Base-by-base conservation (phyloP, 2,888 invertebrate species). In the Lissocephala sabroskyi region DNA sequence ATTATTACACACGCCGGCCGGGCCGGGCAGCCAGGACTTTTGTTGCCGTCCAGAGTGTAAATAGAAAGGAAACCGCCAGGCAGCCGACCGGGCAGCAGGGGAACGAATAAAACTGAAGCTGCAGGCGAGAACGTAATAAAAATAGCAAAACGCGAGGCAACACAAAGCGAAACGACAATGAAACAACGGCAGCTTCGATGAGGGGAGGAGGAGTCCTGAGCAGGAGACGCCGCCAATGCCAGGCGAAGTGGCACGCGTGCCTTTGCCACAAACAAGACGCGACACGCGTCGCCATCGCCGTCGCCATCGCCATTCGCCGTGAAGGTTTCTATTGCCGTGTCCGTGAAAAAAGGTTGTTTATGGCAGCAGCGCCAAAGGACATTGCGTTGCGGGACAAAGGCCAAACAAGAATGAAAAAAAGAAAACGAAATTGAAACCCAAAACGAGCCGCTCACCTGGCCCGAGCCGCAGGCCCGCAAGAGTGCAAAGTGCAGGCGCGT, bases 221-320 rank as follows among this genome's bases (percentile, higher is more conserved):
- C n/a, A n/a, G n/a, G n/a, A n/a, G n/a, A n/a, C 10, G 29, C 29
- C 33, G 33, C 33, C 33, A 33, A 13, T 33, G 23, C 23, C 23
- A 23, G 45, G 49, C 51, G 52, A 49, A n/a, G n/a, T n/a, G 70
- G 63, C 66, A 65, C 58, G 56, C 60, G 45, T 44, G 46, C 37
- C 49, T n/a, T n/a, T 59, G 61, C 71, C 64, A 66, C 66, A 67
- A 71, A 67, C 62, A 71, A 62, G 73, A 61, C 48, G 55, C 49
- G 52, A 55, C 52, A 41, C 41, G 37, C 37, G 41, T 51, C 52
- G 33, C n/a, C 33, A 14, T 14, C 23, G 7, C 23, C 26, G 18
- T 6, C 23, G 19, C 17, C 35, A 18, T 17, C 17, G 26, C 14
- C 23, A 26, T 18, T 37, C n/a, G 45, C 32, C 28, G 36, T 13